A percentile compares a stretch with the other conserved stretches of the same genome.
These are phyloP conservation scores for Episyrphus balteatus DNA, from an alignment of 1,140 invertebrate genomes.

Conservation along the genomic window DNA sequence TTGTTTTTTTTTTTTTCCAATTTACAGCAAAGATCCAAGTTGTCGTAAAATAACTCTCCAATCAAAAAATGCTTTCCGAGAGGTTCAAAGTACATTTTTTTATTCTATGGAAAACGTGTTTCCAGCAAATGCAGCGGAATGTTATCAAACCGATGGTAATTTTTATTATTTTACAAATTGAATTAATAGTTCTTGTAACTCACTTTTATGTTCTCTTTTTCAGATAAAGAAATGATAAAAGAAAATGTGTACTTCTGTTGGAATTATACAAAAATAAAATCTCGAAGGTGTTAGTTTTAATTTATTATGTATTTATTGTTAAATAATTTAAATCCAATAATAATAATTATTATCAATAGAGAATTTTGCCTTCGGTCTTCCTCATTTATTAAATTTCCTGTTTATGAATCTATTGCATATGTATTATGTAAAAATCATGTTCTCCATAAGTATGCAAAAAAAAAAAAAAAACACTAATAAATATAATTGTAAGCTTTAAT, in stretches of 20 bases:
- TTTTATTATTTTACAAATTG: too few relatives aligned
- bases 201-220: background rate
- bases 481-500: too few relatives aligned
- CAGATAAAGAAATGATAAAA: slow-evolving; percentile 26
- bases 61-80: slow-evolving; percentile 24
- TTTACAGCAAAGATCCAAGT: slow-evolving; percentile 22
- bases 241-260: slow-evolving; percentile 26
- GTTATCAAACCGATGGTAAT: slow-evolving; percentile 24
- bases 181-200: too few relatives aligned
- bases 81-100: slow-evolving; percentile 25
- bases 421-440: too few relatives aligned
- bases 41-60: slow-evolving; percentile 23
- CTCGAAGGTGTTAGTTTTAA: background rate
- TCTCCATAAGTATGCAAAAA: too few relatives aligned
- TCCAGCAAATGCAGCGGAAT: slow-evolving; percentile 19
- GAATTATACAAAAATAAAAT: slow-evolving; percentile 25
- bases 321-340: too few relatives aligned
- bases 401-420: too few relatives aligned
- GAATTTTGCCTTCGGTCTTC: too few relatives aligned
- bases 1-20: background rate
- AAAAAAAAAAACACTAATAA: too few relatives aligned
- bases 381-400: too few relatives aligned
- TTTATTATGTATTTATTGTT: too few relatives aligned
- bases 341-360: too few relatives aligned
- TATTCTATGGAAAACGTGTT: slow-evolving; percentile 30